Percentiles rank a stretch among this genome's conserved stretches.
These are phyloP conservation scores for Drosophila robusta DNA, from an alignment of 2,888 invertebrate genomes.

Conservation along the genomic window DNA sequence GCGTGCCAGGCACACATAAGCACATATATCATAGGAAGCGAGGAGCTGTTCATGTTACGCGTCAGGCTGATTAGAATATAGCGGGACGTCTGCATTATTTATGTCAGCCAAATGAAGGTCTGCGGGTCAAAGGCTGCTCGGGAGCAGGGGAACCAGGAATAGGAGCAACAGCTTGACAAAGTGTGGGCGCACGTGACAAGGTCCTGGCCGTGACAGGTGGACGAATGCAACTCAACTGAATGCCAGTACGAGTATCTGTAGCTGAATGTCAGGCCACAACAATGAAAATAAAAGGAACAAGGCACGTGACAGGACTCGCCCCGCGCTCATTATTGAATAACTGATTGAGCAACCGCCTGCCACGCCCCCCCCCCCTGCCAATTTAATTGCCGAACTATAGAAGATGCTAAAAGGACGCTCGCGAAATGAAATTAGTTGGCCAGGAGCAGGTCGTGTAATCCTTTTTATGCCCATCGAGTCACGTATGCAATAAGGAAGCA, in stretches of 20 bases:
- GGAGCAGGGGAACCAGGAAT: not conserved
- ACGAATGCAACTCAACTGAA: slow-evolving; percentile 28
- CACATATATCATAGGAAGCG: slow-evolving; percentile 54
- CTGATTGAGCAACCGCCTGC: slow-evolving; percentile 41
- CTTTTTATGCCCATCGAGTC: slow-evolving; percentile 83
- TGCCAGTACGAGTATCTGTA: not conserved
- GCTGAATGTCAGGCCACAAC: slow-evolving; percentile 52
- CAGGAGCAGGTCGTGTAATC: slow-evolving; percentile 72
- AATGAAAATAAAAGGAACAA: slow-evolving; percentile 70
- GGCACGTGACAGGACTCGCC: slow-evolving; percentile 76
- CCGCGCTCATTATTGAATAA: slow-evolving; percentile 75
- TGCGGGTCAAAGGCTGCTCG: slow-evolving; percentile 70
- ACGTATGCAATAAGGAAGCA: slow-evolving; percentile 80
- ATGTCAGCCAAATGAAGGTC: slow-evolving; percentile 71
- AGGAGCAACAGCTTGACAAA: slow-evolving; percentile 53
- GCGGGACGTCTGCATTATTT: slow-evolving; percentile 66
- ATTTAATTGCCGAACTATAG: slow-evolving; percentile 48
- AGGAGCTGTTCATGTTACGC: slow-evolving; percentile 61
- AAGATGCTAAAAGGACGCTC: slow-evolving; percentile 22
- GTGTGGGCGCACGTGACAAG: slow-evolving; percentile 67
- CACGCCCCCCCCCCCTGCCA: not conserved
- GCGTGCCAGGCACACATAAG: slow-evolving; percentile 20
- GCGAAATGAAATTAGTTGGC: slow-evolving; percentile 35
- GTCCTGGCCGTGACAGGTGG: slow-evolving; percentile 69
- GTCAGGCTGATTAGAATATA: slow-evolving; percentile 81